These are phyloP conservation scores for Drosophila austrosaltans DNA, from an alignment of 2,888 invertebrate species.

Conservation along the genomic window DNA sequence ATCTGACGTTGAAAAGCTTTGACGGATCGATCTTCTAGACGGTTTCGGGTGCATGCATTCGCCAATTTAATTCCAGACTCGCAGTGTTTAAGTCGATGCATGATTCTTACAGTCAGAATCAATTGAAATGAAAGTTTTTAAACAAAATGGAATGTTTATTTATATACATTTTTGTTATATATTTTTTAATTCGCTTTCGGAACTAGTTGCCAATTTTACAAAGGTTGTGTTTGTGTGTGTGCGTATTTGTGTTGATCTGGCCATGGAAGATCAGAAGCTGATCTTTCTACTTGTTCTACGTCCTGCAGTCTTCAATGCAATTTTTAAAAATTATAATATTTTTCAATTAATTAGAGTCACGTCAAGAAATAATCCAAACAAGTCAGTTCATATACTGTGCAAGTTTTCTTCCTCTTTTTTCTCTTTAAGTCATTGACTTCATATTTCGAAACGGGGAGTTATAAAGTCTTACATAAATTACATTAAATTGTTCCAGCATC, in stretches of 20 bases:
- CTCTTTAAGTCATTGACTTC: not conserved
- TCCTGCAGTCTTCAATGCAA: not conserved
- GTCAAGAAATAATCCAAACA: not conserved
- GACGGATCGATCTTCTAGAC: constrained; percentile 80
- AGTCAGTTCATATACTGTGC: not conserved
- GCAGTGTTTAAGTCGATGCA: constrained; percentile 34
- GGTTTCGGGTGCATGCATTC: constrained; percentile 81
- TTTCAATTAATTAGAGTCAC: not conserved
- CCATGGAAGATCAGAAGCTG: constrained; percentile 1
- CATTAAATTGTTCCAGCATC: not conserved
- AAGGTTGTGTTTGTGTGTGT: constrained; percentile 42
- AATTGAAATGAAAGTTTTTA: constrained; percentile 56
- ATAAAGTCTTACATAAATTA: not conserved
- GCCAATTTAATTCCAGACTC: constrained; percentile 59
- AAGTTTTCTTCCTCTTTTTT: not conserved
- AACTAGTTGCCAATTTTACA: constrained; percentile 19
- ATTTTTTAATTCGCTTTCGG: constrained; percentile 34
- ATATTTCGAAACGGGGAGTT: not conserved
- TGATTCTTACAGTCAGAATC: constrained; percentile 34
- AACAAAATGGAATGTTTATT: constrained; percentile 51
- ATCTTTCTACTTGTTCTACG: not conserved
- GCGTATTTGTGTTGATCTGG: constrained; percentile 21
- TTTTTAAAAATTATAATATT: not conserved
- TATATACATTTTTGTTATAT: constrained; percentile 27
- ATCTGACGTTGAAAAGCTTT: constrained; percentile 53